Percentiles rank a stretch among this genome's conserved stretches.
phyloP scores from a whole-genome alignment of 2,888 invertebrate species.

The Leptinotarsa rubiginosa region DNA sequence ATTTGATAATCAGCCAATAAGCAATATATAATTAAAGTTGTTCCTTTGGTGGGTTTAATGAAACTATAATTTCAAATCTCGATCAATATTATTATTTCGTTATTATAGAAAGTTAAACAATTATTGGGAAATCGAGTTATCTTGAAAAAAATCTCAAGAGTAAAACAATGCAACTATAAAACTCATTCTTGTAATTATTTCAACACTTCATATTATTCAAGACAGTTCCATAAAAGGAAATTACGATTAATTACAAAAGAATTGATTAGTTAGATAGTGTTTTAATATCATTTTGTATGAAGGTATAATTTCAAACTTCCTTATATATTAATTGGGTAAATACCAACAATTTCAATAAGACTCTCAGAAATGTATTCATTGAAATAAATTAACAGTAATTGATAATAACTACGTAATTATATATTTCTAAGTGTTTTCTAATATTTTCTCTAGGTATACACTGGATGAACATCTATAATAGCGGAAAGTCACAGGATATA shows the following conservation, averaged over 20 bases:
- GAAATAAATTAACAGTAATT: conserved; percentile 30
- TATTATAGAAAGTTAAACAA: conserved; percentile 50
- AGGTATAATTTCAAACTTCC: conserved; percentile 41
- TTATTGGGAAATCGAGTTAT: conserved; percentile 44
- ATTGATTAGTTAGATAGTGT: conserved; percentile 34
- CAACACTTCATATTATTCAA: conserved; percentile 34
- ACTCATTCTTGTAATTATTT: conserved; percentile 34
- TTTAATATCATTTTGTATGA: conserved; percentile 32
- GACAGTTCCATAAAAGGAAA: conserved; percentile 34
- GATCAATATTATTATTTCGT: conserved; percentile 35
- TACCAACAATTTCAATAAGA: conserved; percentile 42
- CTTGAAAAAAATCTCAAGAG: conserved; percentile 32
- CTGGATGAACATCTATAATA: background rate
- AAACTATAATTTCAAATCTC: conserved; percentile 30
- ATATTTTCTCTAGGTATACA: conserved; percentile 15
- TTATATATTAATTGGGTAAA: conserved; percentile 45
- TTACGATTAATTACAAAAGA: conserved; percentile 41
- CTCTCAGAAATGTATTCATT: conserved; percentile 28
- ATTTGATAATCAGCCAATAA: background rate
- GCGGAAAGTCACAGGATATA: background rate
- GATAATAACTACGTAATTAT: conserved; percentile 27
- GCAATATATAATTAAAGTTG: conserved; percentile 16
- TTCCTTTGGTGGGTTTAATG: conserved; percentile 38
- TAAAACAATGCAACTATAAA: conserved; percentile 26
- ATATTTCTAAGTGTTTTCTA: conserved; percentile 33